These are phyloP conservation scores for Ammodytes marinus DNA, from an alignment of 2,113 vertebrate species.

Conservation along the genomic window DNA sequence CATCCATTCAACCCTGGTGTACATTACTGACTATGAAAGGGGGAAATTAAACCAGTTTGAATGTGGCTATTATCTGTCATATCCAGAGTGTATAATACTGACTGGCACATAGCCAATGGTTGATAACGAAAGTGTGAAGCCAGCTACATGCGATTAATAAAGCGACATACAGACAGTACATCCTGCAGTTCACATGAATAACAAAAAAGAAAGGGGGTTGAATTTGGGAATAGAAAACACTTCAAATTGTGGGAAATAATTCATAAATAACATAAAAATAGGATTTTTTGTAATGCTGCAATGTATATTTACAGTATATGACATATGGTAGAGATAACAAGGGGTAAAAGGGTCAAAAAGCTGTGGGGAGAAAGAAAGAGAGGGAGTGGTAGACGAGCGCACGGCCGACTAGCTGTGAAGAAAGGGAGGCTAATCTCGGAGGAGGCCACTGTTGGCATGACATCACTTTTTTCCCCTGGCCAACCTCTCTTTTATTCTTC, in stretches of 20 bases:
- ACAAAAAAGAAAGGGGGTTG: background rate
- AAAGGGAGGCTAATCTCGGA: constrained; percentile 79
- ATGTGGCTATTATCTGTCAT: constrained; percentile 9
- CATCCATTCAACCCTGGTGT: constrained; percentile 2
- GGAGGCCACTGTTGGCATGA: constrained; percentile 77
- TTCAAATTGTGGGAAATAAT: background rate
- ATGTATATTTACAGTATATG: constrained; percentile 16
- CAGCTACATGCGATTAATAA: background rate
- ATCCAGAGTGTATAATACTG: background rate
- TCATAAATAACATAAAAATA: background rate
- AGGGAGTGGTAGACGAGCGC: constrained; percentile 51
- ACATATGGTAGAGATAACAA: constrained; percentile 11
- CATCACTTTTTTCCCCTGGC: constrained; percentile 49
- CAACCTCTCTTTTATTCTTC: constrained; percentile 52
- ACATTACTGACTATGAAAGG: constrained; percentile 19
- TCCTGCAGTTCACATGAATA: background rate
- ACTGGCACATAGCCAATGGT: constrained; percentile 9
- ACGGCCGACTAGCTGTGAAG: constrained; percentile 64
- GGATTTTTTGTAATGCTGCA: background rate
- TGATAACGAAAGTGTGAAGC: background rate
- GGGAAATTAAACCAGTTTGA: background rate
- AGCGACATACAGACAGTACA: background rate
- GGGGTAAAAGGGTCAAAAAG: constrained; percentile 32
- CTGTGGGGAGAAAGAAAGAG: constrained; percentile 45
- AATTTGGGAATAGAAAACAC: background rate